phyloP scores from a whole-genome alignment of 2,113 vertebrate genomes.

The Scytalopus superciliaris region DNA sequence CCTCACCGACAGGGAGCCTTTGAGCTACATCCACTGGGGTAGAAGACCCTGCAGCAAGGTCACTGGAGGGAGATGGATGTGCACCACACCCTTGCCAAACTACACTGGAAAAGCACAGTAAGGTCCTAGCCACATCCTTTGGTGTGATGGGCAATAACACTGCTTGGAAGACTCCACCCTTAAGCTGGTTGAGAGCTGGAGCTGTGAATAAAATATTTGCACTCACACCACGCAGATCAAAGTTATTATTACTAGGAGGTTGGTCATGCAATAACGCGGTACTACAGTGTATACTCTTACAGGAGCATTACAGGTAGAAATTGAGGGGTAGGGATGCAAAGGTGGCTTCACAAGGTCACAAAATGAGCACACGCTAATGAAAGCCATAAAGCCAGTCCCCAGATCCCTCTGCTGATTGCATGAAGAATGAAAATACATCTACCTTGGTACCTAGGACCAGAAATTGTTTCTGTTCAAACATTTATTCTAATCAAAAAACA shows the following conservation, averaged over 20 bases:
- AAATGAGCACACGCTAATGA: neutral
- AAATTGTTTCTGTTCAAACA: neutral
- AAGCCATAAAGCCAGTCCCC: neutral
- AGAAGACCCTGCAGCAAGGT: neutral
- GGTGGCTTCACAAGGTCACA: neutral
- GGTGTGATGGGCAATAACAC: neutral
- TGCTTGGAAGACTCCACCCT: constrained; percentile 38
- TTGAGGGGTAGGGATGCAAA: neutral
- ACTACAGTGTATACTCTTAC: neutral
- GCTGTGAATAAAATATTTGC: constrained; percentile 36
- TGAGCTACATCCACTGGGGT: neutral
- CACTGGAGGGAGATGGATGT: neutral
- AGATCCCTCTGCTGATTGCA: neutral
- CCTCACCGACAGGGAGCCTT: accelerated
- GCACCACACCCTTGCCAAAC: neutral
- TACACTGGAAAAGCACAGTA: constrained; percentile 13
- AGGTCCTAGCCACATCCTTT: constrained; percentile 51
- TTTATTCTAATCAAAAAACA: neutral
- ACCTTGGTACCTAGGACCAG: neutral
- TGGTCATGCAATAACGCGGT: neutral
- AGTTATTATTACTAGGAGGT: constrained; percentile 10
- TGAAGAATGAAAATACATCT: neutral
- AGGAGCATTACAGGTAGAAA: neutral
- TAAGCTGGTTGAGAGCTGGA: neutral
- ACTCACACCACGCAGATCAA: neutral